Percentiles rank a stretch among this genome's conserved stretches.
phyloP scores from a whole-genome alignment of 2,113 vertebrate species.

The Sceloporus tristichus region DNA sequence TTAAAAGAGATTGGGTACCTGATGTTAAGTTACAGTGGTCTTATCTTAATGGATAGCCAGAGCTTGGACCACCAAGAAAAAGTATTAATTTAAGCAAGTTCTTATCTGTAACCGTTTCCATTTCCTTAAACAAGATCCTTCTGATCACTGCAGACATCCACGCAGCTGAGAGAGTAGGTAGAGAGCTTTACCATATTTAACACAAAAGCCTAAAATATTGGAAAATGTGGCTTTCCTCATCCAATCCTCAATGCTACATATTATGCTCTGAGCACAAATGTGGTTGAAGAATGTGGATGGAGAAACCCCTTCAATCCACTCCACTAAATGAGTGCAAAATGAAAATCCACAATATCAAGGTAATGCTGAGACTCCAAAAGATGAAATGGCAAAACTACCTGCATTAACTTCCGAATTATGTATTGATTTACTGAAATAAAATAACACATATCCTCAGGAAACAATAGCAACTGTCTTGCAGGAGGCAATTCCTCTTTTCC shows the following conservation, averaged over 20 bases:
- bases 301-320: neutral
- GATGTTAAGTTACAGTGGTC: neutral
- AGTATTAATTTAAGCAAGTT: slow-evolving; percentile 49
- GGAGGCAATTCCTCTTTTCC: slow-evolving; percentile 46
- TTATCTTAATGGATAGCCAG: neutral
- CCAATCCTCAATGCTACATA: neutral
- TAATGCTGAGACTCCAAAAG: neutral
- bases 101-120: slow-evolving; percentile 56
- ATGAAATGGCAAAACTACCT: neutral
- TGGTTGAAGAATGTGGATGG: neutral
- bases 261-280: neutral
- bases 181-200: slow-evolving; percentile 17
- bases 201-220: neutral
- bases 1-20: neutral
- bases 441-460: neutral
- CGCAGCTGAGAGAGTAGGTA: slow-evolving; percentile 8
- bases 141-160: neutral
- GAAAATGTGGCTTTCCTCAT: neutral
- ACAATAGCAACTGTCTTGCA: slow-evolving; percentile 38
- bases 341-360: neutral
- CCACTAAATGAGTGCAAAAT: neutral
- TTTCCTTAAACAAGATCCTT: slow-evolving; percentile 29
- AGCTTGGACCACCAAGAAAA: neutral
- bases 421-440: too few relatives aligned
- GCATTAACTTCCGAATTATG: neutral